A percentile compares a stretch with the other conserved stretches of the same genome.
Evolutionary conservation across 2,113 vertebrate species (phyloP).

Genomic region (Hippocampus zosterae): DNA sequence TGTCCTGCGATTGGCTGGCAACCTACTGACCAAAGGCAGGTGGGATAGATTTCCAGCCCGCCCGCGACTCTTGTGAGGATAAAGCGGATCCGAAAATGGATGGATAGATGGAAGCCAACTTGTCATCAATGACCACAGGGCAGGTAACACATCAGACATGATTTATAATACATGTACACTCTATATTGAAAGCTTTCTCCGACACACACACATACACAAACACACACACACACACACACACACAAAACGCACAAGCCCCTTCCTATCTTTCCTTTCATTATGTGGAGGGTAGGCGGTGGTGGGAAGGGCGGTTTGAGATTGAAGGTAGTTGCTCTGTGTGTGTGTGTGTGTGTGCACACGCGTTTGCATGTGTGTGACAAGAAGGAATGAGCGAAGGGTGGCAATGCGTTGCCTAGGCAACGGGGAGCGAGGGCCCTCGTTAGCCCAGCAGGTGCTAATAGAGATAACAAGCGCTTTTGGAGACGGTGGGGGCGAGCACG

Average conservation of each 20-base stretch:
- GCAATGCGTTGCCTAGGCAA: conserved; percentile 67
- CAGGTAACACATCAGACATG: conserved; percentile 42
- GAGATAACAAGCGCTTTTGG: conserved; percentile 69
- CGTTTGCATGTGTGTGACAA: conserved; percentile 12
- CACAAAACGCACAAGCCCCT: conserved; percentile 10
- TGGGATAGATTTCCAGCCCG: no score
- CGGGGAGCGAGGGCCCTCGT: conserved; percentile 66
- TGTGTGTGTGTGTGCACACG: neutral
- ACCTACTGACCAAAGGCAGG: no score
- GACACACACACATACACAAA: conserved; percentile 9
- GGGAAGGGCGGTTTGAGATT: conserved; percentile 4
- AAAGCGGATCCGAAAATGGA: no score
- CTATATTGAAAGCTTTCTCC: conserved; percentile 47
- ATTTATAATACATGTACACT: conserved; percentile 54
- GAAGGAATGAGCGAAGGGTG: conserved; percentile 59
- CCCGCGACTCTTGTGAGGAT: no score
- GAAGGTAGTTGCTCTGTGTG: neutral
- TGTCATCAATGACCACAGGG: conserved; percentile 34
- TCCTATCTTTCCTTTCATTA: conserved; percentile 64
- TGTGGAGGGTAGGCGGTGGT: conserved; percentile 50
- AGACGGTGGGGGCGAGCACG: conserved; percentile 23
- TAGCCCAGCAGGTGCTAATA: conserved; percentile 79
- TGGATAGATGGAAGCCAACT: neutral
- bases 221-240: neutral
- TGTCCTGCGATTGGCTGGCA: no score